Percentiles rank a stretch among this genome's conserved stretches.
phyloP scores from a whole-genome alignment of 2,113 vertebrate genomes.

The Albula glossodonta region DNA sequence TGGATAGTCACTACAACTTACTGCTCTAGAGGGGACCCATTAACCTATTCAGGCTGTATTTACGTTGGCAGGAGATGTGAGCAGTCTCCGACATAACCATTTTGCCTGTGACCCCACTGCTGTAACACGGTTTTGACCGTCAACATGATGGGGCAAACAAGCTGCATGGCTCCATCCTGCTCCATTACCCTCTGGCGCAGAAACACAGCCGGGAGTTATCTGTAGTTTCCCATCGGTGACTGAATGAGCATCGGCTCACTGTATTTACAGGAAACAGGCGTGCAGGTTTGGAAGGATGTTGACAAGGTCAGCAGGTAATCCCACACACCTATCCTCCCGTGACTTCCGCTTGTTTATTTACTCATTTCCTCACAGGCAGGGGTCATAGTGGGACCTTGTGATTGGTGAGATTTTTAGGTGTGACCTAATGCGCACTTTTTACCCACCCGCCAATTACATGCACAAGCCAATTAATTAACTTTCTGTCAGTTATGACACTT shows the following conservation, averaged over 20 bases:
- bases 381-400: not conserved
- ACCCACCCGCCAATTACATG: not conserved
- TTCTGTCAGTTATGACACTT: no score
- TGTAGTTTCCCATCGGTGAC: not conserved
- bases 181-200: not conserved
- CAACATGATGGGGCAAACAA: not conserved
- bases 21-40: not conserved
- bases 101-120: not conserved
- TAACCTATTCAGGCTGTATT: not conserved
- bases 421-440: not conserved
- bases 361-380: not conserved
- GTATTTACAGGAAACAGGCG: conserved; percentile 47
- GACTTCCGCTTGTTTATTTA: not conserved
- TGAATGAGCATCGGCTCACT: not conserved
- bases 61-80: not conserved
- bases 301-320: not conserved
- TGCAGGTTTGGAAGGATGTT: not conserved
- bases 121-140: not conserved
- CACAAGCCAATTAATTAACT: no score
- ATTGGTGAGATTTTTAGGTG: not conserved
- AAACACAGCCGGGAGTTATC: not conserved
- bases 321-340: not conserved
- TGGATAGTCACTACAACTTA: not conserved
- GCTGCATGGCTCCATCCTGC: not conserved
- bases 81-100: not conserved